These are phyloP conservation scores for Enteromius treurensis DNA, from an alignment of 2,797 vertebrate species.

Conservation along the genomic window DNA sequence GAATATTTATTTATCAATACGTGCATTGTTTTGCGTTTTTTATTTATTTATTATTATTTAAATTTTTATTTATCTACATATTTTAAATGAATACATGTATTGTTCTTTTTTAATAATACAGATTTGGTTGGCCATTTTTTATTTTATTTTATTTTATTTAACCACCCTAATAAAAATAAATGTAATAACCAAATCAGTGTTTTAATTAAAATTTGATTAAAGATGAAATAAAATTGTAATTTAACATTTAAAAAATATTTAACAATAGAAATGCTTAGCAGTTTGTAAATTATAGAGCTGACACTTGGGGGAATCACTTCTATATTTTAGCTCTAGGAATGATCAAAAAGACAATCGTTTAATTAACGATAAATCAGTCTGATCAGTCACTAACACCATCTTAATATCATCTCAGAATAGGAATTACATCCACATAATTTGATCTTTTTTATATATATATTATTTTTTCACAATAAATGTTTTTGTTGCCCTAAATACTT, in stretches of 20 bases:
- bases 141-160: neutral
- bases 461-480: neutral
- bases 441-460: neutral
- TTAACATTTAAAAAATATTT: neutral
- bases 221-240: neutral
- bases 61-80: neutral
- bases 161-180: neutral
- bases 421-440: constrained; percentile 1
- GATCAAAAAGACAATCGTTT: neutral
- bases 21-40: neutral
- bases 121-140: neutral
- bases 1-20: constrained; percentile 47
- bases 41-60: too few species aligned
- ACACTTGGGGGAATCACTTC: neutral
- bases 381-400: neutral
- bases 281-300: neutral
- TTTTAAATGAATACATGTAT: neutral
- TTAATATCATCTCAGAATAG: neutral
- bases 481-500: constrained; percentile 21
- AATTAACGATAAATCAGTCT: neutral
- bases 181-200: neutral
- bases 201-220: neutral
- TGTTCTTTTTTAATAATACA: neutral
- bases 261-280: neutral
- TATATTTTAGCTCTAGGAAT: neutral